Evolutionary conservation across 2,113 vertebrate species (phyloP).

Genomic region (Poeciliopsis prolifica): DNA sequence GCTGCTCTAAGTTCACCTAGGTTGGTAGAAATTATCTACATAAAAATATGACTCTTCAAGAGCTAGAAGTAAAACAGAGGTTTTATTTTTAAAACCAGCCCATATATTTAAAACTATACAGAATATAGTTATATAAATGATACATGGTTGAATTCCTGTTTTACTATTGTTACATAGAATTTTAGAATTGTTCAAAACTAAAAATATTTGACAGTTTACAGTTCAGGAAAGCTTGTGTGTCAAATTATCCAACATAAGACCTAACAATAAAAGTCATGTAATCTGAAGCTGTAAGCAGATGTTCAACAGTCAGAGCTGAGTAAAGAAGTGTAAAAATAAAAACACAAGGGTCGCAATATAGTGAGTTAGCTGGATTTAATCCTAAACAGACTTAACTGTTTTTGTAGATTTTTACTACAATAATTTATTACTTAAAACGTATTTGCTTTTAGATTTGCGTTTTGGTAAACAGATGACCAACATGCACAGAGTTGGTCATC

Average conservation of each 20-base stretch:
- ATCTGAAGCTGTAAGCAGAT: not conserved
- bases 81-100: not conserved
- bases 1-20: too few species aligned
- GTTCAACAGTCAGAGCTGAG: not conserved
- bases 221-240: not conserved
- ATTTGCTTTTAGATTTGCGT: conserved; percentile 7
- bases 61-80: not conserved
- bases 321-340: not conserved
- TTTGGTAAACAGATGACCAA: conserved; percentile 13
- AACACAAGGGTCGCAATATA: conserved; percentile 9
- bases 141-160: conserved; percentile 27
- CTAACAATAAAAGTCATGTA: not conserved
- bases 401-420: conserved; percentile 10
- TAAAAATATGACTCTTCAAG: not conserved
- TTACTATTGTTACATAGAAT: conserved; percentile 41
- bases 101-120: conserved; percentile 50
- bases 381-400: conserved; percentile 6
- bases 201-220: not conserved
- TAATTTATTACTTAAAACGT: conserved; percentile 23
- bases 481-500: conserved; percentile 7
- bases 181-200: conserved; percentile 14
- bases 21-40: not conserved
- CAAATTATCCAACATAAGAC: not conserved
- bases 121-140: conserved; percentile 18
- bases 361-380: conserved; percentile 15